These are phyloP conservation scores for Silurus aristotelis DNA, from an alignment of 2,797 vertebrate genomes.

Conservation along the genomic window DNA sequence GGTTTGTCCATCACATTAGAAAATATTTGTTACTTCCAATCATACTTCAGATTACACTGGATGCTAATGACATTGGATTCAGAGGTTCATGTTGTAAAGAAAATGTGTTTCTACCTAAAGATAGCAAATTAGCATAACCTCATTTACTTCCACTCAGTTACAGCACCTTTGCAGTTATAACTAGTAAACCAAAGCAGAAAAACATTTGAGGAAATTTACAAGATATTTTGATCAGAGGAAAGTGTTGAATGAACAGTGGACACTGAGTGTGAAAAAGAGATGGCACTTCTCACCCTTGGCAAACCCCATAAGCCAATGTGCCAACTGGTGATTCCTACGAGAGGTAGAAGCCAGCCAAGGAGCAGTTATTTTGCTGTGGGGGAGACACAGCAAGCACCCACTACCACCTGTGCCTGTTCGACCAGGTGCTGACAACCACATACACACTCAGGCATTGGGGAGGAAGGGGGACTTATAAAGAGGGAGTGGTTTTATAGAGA, in stretches of 20 bases:
- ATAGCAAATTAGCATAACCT: background rate
- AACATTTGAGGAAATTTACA: background rate
- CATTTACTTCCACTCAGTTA: background rate
- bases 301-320: conserved; percentile 66
- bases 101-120: background rate
- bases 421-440: conserved; percentile 67
- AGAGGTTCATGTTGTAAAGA: background rate
- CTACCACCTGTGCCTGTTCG: conserved; percentile 73
- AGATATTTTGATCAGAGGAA: background rate
- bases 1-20: background rate
- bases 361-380: conserved; percentile 64
- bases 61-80: too few relatives aligned
- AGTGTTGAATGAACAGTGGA: background rate
- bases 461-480: background rate
- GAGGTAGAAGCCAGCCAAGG: conserved; percentile 63
- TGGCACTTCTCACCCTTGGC: conserved; percentile 64
- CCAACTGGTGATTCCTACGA: conserved; percentile 68
- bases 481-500: background rate
- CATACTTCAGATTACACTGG: too few relatives aligned
- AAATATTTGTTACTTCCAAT: background rate
- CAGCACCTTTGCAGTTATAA: background rate
- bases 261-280: conserved; percentile 51
- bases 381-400: conserved; percentile 58
- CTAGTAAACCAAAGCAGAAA: background rate
- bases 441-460: conserved; percentile 49